phyloP scores from a whole-genome alignment of 2,797 vertebrate genomes.

The Miichthys miiuy region DNA sequence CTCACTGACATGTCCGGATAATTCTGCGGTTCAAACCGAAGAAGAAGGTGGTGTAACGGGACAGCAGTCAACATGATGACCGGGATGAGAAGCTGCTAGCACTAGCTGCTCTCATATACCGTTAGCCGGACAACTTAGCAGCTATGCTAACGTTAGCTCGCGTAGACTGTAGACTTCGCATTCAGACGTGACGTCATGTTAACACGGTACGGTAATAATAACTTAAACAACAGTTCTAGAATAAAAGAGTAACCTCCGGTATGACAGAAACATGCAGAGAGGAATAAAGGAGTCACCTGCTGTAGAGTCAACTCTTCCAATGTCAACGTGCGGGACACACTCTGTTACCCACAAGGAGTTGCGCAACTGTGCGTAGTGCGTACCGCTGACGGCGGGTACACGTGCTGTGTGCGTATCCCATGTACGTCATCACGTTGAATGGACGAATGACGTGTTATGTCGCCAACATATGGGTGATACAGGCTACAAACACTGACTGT shows the following conservation, averaged over 20 bases:
- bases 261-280: fast-evolving
- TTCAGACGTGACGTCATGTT: not conserved
- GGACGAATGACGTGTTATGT: not conserved
- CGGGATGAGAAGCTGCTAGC: not conserved
- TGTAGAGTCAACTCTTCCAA: slow-evolving; percentile 16
- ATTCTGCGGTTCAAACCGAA: fast-evolving
- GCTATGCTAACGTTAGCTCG: slow-evolving; percentile 25
- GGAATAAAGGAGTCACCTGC: not conserved
- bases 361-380: not conserved
- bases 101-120: not conserved
- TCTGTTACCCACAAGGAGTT: not conserved
- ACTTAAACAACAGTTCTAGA: too few relatives aligned
- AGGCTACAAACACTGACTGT: too few relatives aligned
- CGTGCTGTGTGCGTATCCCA: not conserved
- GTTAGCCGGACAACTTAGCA: not conserved
- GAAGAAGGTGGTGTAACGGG: fast-evolving
- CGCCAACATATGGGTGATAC: not conserved
- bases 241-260: fast-evolving
- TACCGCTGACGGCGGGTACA: not conserved
- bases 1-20: fast-evolving
- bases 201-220: fast-evolving
- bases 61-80: fast-evolving
- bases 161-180: not conserved
- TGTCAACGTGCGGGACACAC: slow-evolving; percentile 59
- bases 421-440: slow-evolving; percentile 10